Percentiles rank a stretch among this genome's conserved stretches.
phyloP scores from a whole-genome alignment of 2,888 invertebrate genomes.

The Caenorhabditis sulstoni region DNA sequence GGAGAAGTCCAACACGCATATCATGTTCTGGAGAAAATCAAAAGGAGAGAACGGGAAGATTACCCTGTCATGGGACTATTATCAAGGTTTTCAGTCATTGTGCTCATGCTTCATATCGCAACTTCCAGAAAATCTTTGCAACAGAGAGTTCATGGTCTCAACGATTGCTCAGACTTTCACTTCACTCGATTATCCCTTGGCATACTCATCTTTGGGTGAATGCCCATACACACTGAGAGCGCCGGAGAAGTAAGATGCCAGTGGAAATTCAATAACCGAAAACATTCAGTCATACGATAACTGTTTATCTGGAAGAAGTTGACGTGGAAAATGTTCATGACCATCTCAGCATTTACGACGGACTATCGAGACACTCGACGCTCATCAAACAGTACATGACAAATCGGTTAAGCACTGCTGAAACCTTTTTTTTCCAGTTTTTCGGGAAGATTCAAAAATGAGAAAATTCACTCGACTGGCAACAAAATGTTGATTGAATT shows the following conservation, averaged over 20 bases:
- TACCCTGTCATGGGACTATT: no score
- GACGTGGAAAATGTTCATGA: constrained; percentile 23
- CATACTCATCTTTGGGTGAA: no score
- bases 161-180: no score
- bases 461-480: not conserved
- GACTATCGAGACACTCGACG: not conserved
- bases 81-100: not conserved
- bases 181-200: no score
- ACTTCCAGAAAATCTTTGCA: no score
- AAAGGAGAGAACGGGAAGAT: not conserved
- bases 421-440: constrained; percentile 1
- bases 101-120: not conserved
- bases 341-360: constrained; percentile 26
- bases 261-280: not conserved
- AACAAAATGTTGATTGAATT: constrained; percentile 2
- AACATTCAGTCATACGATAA: constrained; percentile 1
- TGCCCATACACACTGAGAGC: not conserved
- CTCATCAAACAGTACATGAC: not conserved
- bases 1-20: not conserved
- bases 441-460: not conserved
- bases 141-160: no score
- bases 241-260: not conserved
- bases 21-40: constrained; percentile 10
- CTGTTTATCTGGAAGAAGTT: constrained; percentile 11
- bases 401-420: no score